Evolutionary conservation across 1,140 invertebrate genomes (phyloP).

Genomic region (Bombus haemorrhoidalis): DNA sequence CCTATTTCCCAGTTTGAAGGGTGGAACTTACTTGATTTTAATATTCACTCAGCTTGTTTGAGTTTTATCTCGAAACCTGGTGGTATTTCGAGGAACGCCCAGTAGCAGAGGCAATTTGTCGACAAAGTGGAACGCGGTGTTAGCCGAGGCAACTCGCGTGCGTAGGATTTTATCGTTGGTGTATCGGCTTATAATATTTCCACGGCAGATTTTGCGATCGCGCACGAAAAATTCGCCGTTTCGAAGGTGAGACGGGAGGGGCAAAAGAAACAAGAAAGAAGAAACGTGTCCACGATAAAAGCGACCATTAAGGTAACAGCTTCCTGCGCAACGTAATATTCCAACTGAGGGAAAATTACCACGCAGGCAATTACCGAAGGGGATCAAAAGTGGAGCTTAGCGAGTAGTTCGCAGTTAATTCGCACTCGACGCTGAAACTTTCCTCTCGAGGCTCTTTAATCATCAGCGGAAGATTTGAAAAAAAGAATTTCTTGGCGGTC

Average conservation of each 20-base stretch:
- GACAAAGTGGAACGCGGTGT: background rate
- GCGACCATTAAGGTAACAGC: constrained; percentile 39
- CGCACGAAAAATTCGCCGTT: background rate
- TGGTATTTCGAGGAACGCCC: background rate
- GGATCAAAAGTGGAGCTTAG: constrained; percentile 41
- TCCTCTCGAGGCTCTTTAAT: constrained; percentile 35
- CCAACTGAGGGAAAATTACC: constrained; percentile 10
- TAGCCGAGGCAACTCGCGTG: background rate
- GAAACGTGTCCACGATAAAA: constrained; percentile 32
- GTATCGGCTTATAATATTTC: constrained; percentile 12
- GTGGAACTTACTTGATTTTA: background rate
- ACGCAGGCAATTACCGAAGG: constrained; percentile 17
- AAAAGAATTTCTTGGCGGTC: background rate
- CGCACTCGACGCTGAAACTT: constrained; percentile 22
- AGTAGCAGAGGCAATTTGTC: background rate
- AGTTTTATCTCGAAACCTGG: background rate
- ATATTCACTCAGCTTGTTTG: background rate
- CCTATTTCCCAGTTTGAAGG: background rate
- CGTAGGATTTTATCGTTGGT: background rate
- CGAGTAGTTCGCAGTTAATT: constrained; percentile 43
- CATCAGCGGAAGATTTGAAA: constrained; percentile 11
- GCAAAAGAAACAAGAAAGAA: background rate
- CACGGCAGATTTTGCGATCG: background rate
- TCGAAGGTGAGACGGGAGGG: background rate
- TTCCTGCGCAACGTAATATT: constrained; percentile 37